Evolutionary conservation across 2,113 vertebrate genomes (phyloP).

Genomic region (Gnathonemus echidnorhynchus): DNA sequence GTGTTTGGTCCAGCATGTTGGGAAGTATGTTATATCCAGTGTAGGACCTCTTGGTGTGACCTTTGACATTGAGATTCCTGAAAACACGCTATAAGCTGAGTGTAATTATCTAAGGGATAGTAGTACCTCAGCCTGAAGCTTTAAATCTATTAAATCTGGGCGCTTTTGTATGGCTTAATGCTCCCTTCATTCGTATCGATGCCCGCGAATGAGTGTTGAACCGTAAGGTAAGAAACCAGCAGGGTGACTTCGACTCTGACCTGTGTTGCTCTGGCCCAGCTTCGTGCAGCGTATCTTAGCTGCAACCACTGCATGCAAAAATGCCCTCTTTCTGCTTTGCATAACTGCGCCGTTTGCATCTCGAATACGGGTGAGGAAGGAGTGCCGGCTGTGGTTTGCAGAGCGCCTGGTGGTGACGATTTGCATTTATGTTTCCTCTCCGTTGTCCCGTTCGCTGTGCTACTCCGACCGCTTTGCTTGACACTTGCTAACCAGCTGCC

Average conservation of each 20-base stretch:
- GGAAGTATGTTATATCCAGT: neutral
- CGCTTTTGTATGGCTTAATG: neutral
- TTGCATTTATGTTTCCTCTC: neutral
- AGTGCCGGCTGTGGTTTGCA: neutral
- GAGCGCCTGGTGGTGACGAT: neutral
- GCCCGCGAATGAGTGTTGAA: neutral
- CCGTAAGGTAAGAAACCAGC: neutral
- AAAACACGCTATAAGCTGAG: neutral
- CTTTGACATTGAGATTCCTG: neutral
- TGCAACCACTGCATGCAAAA: slow-evolving; percentile 7
- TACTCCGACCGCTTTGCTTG: neutral
- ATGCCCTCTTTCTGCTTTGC: neutral
- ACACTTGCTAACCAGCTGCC: neutral
- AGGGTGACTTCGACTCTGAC: neutral
- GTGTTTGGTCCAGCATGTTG: neutral
- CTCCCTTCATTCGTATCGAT: neutral
- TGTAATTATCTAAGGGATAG: neutral
- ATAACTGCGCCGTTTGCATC: slow-evolving; percentile 9
- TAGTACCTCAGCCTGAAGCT: neutral
- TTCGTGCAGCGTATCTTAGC: neutral
- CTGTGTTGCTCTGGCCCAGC: neutral
- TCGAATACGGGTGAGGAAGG: neutral
- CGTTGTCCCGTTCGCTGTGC: neutral
- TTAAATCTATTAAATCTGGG: neutral
- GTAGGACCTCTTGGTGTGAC: neutral